Percentiles rank a stretch among this genome's conserved stretches.
Conservation (phyloP, 2,888 invertebrate genomes). For the Tenthredo mesomela region DNA sequence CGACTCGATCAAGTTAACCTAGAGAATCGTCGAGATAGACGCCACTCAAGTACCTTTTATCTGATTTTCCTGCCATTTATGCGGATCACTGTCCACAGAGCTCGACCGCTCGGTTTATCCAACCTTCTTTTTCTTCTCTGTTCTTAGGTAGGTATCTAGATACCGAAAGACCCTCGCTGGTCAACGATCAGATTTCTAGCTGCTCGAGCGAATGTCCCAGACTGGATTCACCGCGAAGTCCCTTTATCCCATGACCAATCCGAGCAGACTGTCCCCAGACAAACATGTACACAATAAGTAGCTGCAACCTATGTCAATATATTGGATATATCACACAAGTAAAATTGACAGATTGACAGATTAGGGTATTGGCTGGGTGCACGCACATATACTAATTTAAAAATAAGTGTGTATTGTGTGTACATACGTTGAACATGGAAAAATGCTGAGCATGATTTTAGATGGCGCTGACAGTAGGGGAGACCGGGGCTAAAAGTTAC, state of each 20-base stretch:
- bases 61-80: constrained; percentile 52
- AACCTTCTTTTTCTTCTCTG: constrained; percentile 1
- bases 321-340: not conserved
- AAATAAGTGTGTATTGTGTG: too few relatives aligned
- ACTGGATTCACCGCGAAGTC: constrained; percentile 37
- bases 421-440: too few relatives aligned
- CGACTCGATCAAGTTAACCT: constrained; percentile 36
- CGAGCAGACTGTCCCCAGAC: not conserved
- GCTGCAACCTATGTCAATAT: not conserved
- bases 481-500: too few relatives aligned
- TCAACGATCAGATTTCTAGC: constrained; percentile 49
- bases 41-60: constrained; percentile 52
- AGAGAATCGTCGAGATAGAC: constrained; percentile 45
- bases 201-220: constrained; percentile 40
- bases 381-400: too few relatives aligned
- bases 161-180: constrained; percentile 42
- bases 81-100: constrained; percentile 50
- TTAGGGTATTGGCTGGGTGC: too few relatives aligned
- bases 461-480: too few relatives aligned
- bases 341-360: not conserved
- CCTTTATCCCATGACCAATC: constrained; percentile 44
- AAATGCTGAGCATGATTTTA: too few relatives aligned
- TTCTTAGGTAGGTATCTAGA: constrained; percentile 42
- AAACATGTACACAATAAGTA: constrained; percentile 13
- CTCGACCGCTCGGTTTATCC: constrained; percentile 41